phyloP scores from a whole-genome alignment of 2,888 invertebrate species.

The Sphecodes monilicornis region DNA sequence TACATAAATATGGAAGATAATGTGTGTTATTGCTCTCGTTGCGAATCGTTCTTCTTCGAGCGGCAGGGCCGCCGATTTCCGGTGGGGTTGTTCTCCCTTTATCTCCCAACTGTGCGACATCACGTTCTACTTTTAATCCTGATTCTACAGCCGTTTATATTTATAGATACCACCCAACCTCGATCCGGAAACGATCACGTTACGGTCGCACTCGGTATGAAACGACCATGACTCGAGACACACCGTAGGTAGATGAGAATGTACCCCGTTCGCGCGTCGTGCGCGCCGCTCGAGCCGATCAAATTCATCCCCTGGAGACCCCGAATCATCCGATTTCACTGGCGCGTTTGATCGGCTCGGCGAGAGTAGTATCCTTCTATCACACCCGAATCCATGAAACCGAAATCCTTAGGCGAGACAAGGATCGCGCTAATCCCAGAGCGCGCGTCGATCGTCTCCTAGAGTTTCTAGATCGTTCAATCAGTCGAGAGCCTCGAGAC shows the following conservation, averaged over 20 bases:
- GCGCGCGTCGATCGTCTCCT: not conserved
- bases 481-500: not conserved
- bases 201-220: conserved; percentile 15
- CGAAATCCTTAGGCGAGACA: not conserved
- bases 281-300: conserved; percentile 29
- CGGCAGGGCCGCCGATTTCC: not conserved
- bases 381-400: not conserved
- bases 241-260: conserved; percentile 50
- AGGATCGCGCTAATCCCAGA: not conserved
- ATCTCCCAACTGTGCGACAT: conserved; percentile 14
- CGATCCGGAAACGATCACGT: conserved; percentile 16
- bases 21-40: conserved; percentile 29
- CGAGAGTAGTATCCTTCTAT: not conserved
- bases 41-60: conserved; percentile 15
- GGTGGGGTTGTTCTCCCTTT: not conserved
- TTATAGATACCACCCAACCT: conserved; percentile 32
- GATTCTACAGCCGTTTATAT: conserved; percentile 28
- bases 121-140: conserved; percentile 30
- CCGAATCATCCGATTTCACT: not conserved
- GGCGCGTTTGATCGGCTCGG: conserved; percentile 25
- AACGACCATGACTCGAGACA: not conserved
- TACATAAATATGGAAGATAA: conserved; percentile 17
- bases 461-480: not conserved
- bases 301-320: not conserved
- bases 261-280: conserved; percentile 12